Base-by-base conservation (phyloP, 2,888 invertebrate genomes). In the Pandemis corylana region DNA sequence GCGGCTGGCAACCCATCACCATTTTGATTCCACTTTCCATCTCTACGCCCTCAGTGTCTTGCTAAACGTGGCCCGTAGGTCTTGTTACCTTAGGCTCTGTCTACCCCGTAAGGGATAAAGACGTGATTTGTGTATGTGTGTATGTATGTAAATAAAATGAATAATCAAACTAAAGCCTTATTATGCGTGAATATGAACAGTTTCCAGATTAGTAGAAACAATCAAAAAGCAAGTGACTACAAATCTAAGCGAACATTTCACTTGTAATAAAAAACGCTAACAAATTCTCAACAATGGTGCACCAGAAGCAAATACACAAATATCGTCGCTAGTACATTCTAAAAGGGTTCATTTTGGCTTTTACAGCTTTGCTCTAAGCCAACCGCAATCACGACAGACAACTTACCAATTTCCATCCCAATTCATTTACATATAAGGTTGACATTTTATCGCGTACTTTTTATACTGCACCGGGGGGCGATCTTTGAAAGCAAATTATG, bases 251-350 rank as follows among this genome's bases (percentile, higher is more conserved):
- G 36, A 49, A 51, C 10, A n/a, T 66, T 66, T 36, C 36, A 1
- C 51, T 41, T 68, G 20, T 13, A 36, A 12, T 12, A 46, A 53
- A 68, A 72, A 70, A 36, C 42, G 61, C 5, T 53, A 61, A 61
- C n/a, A 49, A 61, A 20, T 10, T 20, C 9, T 46, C 63, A 41
- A 6, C 46, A 41, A 20, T 59, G 3, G 69, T 36, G 44, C 53
- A 74, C 49, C 53, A 61, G 68, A 20, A 28, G 28, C 51, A 74
- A 51, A n/a, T n/a, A n/a, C n/a, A n/a, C 49, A 59, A 75, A 67
- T 61, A 44, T 70, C 65, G 62, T 20, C 66, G 36, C 61, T 67
- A 53, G 53, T 53, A 20, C 62, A 20, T 41, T 59, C 53, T 15
- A 42, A n/a, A 41, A 70, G 7, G n/a, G 61, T 75, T 70, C 28